phyloP scores from a whole-genome alignment of 2,113 vertebrate genomes.

The Gallinago paraguaiae region DNA sequence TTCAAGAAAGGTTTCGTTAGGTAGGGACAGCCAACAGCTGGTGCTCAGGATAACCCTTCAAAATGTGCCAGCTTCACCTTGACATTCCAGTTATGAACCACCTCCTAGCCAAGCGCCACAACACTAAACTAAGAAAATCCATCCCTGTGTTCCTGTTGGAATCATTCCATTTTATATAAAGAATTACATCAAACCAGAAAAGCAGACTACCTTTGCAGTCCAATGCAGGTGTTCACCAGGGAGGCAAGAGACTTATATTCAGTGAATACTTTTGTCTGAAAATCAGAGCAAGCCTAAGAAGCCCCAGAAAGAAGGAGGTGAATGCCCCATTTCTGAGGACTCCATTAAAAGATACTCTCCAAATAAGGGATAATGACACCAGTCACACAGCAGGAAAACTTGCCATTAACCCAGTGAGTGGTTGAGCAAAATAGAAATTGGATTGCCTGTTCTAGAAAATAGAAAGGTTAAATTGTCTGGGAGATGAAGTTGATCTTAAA shows the following conservation, averaged over 20 bases:
- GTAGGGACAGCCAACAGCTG: neutral
- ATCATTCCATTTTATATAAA: neutral
- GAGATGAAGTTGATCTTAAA: conserved; percentile 36
- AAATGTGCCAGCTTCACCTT: neutral
- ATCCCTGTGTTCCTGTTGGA: neutral
- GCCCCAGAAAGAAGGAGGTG: neutral
- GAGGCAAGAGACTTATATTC: neutral
- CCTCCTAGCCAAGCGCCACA: neutral
- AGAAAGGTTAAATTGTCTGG: conserved; percentile 19
- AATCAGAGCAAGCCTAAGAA: neutral
- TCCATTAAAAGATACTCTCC: neutral
- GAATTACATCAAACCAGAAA: neutral
- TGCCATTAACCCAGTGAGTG: neutral
- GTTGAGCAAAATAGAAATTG: neutral
- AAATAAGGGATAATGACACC: neutral
- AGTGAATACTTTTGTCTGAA: neutral
- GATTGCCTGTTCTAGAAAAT: neutral
- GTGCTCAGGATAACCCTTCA: neutral
- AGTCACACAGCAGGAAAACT: neutral
- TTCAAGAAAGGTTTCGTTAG: neutral
- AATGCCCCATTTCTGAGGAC: neutral
- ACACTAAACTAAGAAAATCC: neutral
- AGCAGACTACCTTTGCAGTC: neutral
- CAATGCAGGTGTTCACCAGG: neutral
- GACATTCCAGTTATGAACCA: neutral